These are phyloP conservation scores for Camponotus vicinus DNA, from an alignment of 1,140 invertebrate species.

Conservation along the genomic window DNA sequence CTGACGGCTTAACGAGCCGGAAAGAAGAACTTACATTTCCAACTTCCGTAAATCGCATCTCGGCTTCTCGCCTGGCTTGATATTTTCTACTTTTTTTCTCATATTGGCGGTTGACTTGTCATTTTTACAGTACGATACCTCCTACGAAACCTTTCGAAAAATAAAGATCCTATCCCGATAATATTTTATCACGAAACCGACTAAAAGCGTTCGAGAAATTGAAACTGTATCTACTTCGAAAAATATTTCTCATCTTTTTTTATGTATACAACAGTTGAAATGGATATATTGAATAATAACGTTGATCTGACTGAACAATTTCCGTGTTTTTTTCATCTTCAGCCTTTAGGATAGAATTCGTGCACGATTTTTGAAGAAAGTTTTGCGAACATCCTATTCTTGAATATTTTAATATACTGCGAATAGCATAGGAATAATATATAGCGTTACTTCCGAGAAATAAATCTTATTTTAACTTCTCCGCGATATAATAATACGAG, in stretches of 20 bases:
- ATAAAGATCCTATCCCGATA: not conserved
- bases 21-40: constrained; percentile 43
- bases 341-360: not conserved
- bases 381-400: not conserved
- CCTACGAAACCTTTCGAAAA: not conserved
- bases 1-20: constrained; percentile 53
- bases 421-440: not conserved
- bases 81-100: constrained; percentile 19
- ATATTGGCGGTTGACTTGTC: constrained; percentile 29
- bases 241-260: not conserved
- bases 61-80: constrained; percentile 26
- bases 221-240: not conserved
- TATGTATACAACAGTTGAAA: not conserved
- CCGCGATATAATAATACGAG: not conserved
- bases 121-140: not conserved
- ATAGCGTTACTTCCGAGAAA: not conserved
- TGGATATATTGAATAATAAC: constrained; percentile 6
- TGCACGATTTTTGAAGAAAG: not conserved
- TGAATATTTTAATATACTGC: not conserved
- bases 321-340: not conserved
- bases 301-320: not conserved
- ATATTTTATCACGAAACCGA: constrained; percentile 7
- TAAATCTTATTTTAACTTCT: constrained; percentile 48
- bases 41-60: constrained; percentile 57
- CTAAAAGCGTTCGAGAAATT: not conserved